Evolutionary conservation across 2,797 vertebrate genomes (phyloP).

Genomic region (Crocodylus rhombifer): DNA sequence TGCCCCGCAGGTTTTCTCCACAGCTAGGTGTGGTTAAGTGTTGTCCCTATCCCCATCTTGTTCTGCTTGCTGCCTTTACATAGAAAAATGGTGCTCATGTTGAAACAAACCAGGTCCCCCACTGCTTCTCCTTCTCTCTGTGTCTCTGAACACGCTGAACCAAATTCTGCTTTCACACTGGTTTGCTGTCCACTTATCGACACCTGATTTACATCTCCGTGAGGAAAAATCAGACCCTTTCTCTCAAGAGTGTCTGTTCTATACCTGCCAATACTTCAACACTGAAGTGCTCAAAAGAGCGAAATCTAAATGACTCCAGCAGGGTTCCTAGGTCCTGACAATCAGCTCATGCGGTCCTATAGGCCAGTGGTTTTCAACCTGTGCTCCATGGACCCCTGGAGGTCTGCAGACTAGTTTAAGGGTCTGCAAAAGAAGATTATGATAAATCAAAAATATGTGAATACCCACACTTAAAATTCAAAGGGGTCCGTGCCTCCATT

Average conservation of each 20-base stretch:
- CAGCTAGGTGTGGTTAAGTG: background rate
- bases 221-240: background rate
- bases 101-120: accelerated
- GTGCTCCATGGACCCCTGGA: no score
- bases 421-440: no score
- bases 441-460: no score
- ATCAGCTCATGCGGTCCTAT: background rate
- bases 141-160: background rate
- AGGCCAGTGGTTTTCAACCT: background rate
- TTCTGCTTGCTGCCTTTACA: background rate
- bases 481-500: no score
- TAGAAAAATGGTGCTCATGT: background rate
- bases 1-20: background rate
- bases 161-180: background rate
- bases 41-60: background rate
- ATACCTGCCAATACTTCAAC: background rate
- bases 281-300: background rate
- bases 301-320: background rate
- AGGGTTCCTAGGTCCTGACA: background rate
- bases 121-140: background rate
- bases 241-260: background rate
- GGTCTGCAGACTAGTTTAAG: no score
- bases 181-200: background rate
- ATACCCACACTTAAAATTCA: no score
- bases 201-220: accelerated